Evolutionary conservation across 2,888 invertebrate species (phyloP).

Genomic region (Ophioninae sp.): DNA sequence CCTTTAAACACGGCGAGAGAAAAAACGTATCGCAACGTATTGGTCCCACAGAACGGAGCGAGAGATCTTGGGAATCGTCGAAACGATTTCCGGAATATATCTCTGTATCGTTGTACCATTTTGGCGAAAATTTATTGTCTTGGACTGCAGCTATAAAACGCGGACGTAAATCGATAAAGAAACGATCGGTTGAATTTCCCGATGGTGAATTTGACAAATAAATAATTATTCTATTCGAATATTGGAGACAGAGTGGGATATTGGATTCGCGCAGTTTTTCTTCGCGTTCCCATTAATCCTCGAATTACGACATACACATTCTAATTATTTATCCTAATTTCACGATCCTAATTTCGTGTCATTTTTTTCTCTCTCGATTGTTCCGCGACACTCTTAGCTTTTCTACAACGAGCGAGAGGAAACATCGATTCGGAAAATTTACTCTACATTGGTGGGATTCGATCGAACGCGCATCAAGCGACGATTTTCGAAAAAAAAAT

Average conservation of each 20-base stretch:
- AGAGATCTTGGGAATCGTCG: not conserved
- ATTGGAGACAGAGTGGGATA: not conserved
- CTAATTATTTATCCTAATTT: not conserved
- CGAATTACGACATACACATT: slow-evolving; percentile 9
- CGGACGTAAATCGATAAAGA: slow-evolving; percentile 1
- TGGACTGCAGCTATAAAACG: slow-evolving; percentile 42
- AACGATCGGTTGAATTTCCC: not conserved
- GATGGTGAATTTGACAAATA: slow-evolving; percentile 3
- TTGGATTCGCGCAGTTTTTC: not conserved
- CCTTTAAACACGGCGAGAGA: not conserved
- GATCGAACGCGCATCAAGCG: not conserved
- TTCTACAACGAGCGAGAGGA: slow-evolving; percentile 7
- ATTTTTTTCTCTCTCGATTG: not conserved
- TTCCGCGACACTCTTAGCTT: not conserved
- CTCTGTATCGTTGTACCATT: slow-evolving; percentile 11
- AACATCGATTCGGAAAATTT: slow-evolving; percentile 8
- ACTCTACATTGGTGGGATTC: slow-evolving; percentile 12
- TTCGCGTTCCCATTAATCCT: not conserved
- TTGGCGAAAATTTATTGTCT: slow-evolving; percentile 43
- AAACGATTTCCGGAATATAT: not conserved
- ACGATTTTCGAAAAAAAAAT: slow-evolving; percentile 7
- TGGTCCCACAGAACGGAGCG: slow-evolving; percentile 27
- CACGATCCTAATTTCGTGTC: not conserved
- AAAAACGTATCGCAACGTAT: not conserved
- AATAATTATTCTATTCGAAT: not conserved